Conservation (phyloP, 2,113 vertebrate species). For the Paedocypris sp. region DNA sequence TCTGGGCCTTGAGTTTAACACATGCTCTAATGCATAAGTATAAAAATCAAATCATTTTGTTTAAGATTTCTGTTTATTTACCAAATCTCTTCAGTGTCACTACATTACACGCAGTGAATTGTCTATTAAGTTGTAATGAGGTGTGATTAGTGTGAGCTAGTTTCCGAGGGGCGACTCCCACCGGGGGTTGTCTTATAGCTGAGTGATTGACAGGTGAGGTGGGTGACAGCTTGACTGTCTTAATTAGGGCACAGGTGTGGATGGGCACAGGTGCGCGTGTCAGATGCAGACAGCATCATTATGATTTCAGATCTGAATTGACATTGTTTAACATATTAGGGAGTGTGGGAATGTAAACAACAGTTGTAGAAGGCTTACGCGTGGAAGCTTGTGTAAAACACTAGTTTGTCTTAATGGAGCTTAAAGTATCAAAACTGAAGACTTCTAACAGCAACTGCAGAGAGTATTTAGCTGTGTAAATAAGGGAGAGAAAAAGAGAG, state of each 20-base stretch:
- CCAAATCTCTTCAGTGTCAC: background rate
- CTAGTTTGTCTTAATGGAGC: background rate
- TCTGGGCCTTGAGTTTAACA: background rate
- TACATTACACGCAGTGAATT: slow-evolving; percentile 27
- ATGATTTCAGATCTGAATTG: background rate
- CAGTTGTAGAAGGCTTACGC: background rate
- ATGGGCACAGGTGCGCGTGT: slow-evolving; percentile 14
- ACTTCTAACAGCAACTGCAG: no score
- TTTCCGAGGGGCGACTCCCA: slow-evolving; percentile 8
- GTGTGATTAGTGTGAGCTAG: slow-evolving; percentile 28
- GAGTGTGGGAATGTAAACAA: background rate
- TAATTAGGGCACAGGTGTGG: slow-evolving; percentile 33
- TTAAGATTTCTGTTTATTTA: background rate
- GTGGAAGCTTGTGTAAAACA: background rate
- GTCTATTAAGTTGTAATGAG: slow-evolving; percentile 31
- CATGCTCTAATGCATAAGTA: no score
- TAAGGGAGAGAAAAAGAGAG: no score
- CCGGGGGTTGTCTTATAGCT: slow-evolving; percentile 10
- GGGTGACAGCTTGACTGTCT: slow-evolving; percentile 29
- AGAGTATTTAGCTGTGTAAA: no score
- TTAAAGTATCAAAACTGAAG: no score
- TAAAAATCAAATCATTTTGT: no score
- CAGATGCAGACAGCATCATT: background rate
- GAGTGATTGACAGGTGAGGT: slow-evolving; percentile 34
- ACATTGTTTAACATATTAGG: background rate